These are phyloP conservation scores for Musca domestica DNA, from an alignment of 1,140 invertebrate genomes.

Conservation along the genomic window DNA sequence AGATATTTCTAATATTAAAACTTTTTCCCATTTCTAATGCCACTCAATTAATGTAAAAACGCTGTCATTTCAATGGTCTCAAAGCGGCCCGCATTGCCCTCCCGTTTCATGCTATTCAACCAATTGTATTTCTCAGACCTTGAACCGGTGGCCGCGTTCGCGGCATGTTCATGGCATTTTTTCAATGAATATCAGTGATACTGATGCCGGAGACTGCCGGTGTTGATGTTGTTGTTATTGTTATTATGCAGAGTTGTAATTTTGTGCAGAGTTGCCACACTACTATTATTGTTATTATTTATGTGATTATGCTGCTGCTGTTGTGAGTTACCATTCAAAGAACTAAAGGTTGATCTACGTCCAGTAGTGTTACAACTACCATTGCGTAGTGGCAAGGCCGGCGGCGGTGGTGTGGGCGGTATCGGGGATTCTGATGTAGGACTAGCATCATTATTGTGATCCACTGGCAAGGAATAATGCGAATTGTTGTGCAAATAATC, in stretches of 20 bases:
- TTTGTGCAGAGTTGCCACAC: conserved; percentile 6
- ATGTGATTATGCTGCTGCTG: conserved; percentile 19
- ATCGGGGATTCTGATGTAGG: conserved; percentile 35
- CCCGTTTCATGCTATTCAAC: not conserved
- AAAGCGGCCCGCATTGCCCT: not conserved
- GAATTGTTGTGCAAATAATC: conserved; percentile 49
- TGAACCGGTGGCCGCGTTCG: not conserved
- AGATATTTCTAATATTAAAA: not conserved
- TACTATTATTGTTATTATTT: conserved; percentile 24
- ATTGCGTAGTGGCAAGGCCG: conserved; percentile 46
- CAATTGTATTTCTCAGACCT: not conserved
- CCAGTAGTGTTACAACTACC: conserved; percentile 43
- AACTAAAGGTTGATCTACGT: conserved; percentile 37
- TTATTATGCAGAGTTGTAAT: conserved; percentile 2
- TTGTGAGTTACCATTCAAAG: conserved; percentile 39
- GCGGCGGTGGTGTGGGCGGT: conserved; percentile 47
- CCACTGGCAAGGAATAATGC: conserved; percentile 48
- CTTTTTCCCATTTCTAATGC: not conserved
- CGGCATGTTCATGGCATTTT: conserved; percentile 35
- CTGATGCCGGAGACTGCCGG: conserved; percentile 40
- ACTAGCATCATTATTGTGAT: conserved; percentile 43
- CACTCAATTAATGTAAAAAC: conserved; percentile 17
- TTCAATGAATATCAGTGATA: conserved; percentile 51
- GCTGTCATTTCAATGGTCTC: conserved; percentile 25
- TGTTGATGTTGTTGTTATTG: conserved; percentile 33